These are phyloP conservation scores for Leptinotarsa defecta DNA, from an alignment of 1,140 invertebrate species.

Conservation along the genomic window DNA sequence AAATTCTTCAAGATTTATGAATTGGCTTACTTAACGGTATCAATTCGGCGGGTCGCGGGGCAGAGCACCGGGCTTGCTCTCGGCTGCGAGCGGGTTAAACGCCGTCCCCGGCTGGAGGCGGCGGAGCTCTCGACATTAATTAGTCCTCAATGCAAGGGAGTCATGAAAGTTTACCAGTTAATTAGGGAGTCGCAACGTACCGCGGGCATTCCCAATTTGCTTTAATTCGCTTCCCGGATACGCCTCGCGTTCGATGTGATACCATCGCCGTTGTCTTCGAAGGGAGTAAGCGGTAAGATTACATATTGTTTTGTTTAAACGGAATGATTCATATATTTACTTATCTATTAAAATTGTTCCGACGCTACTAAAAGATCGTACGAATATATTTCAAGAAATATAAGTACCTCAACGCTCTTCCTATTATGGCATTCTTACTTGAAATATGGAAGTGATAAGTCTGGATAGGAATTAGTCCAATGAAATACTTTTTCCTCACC, in stretches of 20 bases:
- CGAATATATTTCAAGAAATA: too few relatives aligned
- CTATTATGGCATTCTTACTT: too few relatives aligned
- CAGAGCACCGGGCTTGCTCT: neutral
- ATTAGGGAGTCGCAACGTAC: slow-evolving; percentile 50
- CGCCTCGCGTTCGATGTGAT: slow-evolving; percentile 11
- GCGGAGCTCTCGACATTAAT: slow-evolving; percentile 52
- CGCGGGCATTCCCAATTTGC: slow-evolving; percentile 29
- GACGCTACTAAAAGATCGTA: too few relatives aligned
- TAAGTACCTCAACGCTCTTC: too few relatives aligned
- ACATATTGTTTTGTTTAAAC: too few relatives aligned
- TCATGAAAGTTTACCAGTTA: slow-evolving; percentile 57
- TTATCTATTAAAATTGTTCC: too few relatives aligned
- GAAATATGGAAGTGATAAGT: too few relatives aligned
- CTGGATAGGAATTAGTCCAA: too few relatives aligned
- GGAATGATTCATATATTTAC: too few relatives aligned
- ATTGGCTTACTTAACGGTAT: slow-evolving; percentile 31
- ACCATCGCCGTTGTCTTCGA: slow-evolving; percentile 12
- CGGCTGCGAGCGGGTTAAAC: slow-evolving; percentile 37
- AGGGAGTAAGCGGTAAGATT: neutral
- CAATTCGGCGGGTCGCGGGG: slow-evolving; percentile 18
- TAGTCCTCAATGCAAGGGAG: slow-evolving; percentile 54
- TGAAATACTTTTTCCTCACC: too few relatives aligned
- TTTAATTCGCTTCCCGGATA: slow-evolving; percentile 24
- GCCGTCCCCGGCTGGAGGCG: slow-evolving; percentile 21
- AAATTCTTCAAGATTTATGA: slow-evolving; percentile 30